Percentiles rank a stretch among this genome's conserved stretches.
Evolutionary conservation across 2,888 invertebrate species (phyloP).

Genomic region (Brenthis daphne): DNA sequence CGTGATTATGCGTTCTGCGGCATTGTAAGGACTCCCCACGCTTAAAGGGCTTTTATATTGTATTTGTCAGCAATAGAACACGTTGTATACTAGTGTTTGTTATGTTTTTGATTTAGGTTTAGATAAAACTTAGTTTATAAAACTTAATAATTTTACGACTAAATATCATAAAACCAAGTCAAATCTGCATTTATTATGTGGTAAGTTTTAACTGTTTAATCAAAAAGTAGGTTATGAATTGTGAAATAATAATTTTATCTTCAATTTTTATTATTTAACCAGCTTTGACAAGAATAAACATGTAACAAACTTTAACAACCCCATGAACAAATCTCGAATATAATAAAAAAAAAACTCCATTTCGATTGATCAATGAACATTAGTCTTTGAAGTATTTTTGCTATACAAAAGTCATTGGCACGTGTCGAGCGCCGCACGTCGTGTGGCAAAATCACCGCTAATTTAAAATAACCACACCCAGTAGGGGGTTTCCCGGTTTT

Average conservation of each 20-base stretch:
- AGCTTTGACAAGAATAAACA: background rate
- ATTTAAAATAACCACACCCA: conserved; percentile 47
- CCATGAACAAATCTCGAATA: conserved; percentile 17
- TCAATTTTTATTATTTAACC: too few species aligned
- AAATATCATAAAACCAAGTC: too few species aligned
- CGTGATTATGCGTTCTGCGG: conserved; percentile 66
- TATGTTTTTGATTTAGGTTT: conserved; percentile 14
- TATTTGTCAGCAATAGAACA: conserved; percentile 30
- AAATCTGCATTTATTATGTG: too few species aligned
- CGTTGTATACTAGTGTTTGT: conserved; percentile 6
- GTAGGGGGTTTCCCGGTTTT: conserved; percentile 37
- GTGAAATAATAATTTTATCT: too few species aligned
- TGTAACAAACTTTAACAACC: conserved; percentile 1
- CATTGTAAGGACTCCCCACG: conserved; percentile 45
- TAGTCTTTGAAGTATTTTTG: conserved; percentile 36
- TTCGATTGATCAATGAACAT: conserved; percentile 32
- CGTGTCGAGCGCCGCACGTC: conserved; percentile 42
- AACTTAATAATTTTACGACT: too few species aligned
- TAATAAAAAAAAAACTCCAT: conserved; percentile 14
- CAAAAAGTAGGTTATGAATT: too few species aligned
- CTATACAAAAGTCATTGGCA: conserved; percentile 43
- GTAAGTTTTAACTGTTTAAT: too few species aligned
- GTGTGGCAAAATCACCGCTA: conserved; percentile 46
- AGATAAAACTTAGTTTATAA: background rate
- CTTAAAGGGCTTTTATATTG: conserved; percentile 43